Percentiles rank a stretch among this genome's conserved stretches.
These are phyloP conservation scores for Drosophila flavopinicola DNA, from an alignment of 2,888 invertebrate species.

Conservation along the genomic window DNA sequence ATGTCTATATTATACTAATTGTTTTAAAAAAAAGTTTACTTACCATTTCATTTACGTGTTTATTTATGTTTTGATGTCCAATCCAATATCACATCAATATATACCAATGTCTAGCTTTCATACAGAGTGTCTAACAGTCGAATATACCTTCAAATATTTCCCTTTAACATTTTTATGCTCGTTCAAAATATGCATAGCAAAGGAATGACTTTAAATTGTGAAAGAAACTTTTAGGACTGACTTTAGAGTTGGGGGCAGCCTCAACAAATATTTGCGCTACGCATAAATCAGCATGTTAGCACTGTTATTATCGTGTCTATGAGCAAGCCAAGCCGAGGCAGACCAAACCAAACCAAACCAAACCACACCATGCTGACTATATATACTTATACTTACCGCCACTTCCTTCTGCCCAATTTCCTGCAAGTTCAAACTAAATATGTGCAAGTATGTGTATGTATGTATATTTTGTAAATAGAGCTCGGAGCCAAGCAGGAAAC, in stretches of 20 bases:
- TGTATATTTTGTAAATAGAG: conserved; percentile 39
- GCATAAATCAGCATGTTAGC: conserved; percentile 74
- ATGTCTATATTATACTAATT: no score
- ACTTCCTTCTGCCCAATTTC: conserved; percentile 56
- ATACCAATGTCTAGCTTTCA: no score
- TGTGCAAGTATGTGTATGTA: conserved; percentile 13
- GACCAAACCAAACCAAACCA: conserved; percentile 2
- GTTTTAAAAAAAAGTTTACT: no score
- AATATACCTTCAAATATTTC: no score
- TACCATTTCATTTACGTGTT: no score
- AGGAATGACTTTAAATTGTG: conserved; percentile 41
- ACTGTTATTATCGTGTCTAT: conserved; percentile 62
- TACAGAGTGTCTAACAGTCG: background rate
- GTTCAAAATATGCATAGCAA: background rate
- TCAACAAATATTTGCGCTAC: conserved; percentile 61
- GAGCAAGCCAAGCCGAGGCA: conserved; percentile 27
- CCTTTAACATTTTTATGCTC: no score
- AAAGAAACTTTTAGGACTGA: conserved; percentile 30
- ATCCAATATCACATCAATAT: no score
- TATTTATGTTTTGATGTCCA: no score
- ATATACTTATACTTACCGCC: conserved; percentile 25
- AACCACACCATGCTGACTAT: conserved; percentile 11
- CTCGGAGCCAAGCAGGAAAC: conserved; percentile 34
- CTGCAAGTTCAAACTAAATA: conserved; percentile 45
- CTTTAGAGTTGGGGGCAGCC: conserved; percentile 24